These are phyloP conservation scores for Parochlus steinenii DNA, from an alignment of 2,888 invertebrate genomes.

Conservation along the genomic window DNA sequence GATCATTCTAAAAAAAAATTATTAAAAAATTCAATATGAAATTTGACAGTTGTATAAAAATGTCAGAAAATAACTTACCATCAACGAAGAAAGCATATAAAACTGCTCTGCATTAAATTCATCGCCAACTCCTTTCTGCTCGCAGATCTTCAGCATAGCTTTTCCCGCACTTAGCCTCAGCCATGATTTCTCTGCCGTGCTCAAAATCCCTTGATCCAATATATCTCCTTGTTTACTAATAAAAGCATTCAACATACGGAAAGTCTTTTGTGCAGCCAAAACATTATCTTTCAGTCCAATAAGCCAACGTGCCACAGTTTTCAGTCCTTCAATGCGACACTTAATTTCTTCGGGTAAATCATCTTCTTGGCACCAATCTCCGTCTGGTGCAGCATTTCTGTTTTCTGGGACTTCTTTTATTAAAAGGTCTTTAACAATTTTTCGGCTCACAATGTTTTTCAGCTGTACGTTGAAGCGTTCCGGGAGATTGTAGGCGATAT, in stretches of 20 bases:
- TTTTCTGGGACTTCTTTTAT: conserved; percentile 58
- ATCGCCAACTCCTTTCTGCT: conserved; percentile 90
- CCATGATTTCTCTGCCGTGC: conserved; percentile 85
- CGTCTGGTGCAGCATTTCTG: conserved; percentile 18
- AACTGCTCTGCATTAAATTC: conserved; percentile 90
- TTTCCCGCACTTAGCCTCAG: conserved; percentile 81
- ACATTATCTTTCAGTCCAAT: conserved; percentile 78
- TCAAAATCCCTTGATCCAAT: conserved; percentile 51
- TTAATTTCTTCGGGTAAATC: conserved; percentile 79
- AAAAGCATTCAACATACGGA: conserved; percentile 86
- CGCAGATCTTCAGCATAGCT: conserved; percentile 92
- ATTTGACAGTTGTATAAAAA: conserved; percentile 2
- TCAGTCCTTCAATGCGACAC: conserved; percentile 86
- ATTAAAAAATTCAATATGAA: background rate
- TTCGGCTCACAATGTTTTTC: conserved; percentile 86
- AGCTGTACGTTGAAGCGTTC: conserved; percentile 78
- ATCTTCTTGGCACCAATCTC: conserved; percentile 66
- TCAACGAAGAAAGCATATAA: conserved; percentile 79
- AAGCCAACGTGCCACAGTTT: conserved; percentile 93
- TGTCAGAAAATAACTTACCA: conserved; percentile 41
- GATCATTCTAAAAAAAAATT: conserved; percentile 40
- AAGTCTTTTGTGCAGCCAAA: conserved; percentile 80
- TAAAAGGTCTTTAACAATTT: conserved; percentile 87
- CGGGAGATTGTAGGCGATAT: conserved; percentile 84
- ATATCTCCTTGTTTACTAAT: conserved; percentile 85